phyloP scores from a whole-genome alignment of 2,113 vertebrate species.

The Meles meles region DNA sequence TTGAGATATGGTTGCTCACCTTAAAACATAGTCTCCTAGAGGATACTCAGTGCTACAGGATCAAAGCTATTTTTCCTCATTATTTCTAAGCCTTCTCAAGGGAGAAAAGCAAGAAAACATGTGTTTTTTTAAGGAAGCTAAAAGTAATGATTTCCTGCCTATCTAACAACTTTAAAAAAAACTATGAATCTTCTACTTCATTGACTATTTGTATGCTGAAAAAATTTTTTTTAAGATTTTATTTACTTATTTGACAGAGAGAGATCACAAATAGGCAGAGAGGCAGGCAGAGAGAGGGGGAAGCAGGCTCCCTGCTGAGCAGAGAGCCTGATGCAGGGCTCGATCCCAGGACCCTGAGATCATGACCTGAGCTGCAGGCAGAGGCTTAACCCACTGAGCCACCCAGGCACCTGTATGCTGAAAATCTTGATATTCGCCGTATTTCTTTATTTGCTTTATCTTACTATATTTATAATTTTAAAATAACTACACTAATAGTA shows the following conservation, averaged over 20 bases:
- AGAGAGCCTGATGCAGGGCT: no score
- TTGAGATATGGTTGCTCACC: neutral
- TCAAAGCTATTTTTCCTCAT: neutral
- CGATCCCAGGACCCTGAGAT: no score
- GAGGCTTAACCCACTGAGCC: no score
- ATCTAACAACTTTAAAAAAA: neutral
- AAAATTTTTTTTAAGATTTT: neutral
- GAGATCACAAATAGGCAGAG: no score
- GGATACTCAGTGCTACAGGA: neutral
- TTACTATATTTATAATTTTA: neutral
- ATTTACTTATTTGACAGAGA: no score
- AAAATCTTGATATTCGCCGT: neutral
- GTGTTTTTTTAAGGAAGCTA: neutral
- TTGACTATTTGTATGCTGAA: neutral
- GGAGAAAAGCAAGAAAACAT: neutral
- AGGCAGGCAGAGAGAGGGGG: no score
- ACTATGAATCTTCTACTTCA: neutral
- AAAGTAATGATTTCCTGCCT: neutral
- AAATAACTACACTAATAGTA: neutral
- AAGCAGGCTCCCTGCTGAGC: no score
- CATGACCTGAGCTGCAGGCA: no score
- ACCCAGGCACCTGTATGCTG: neutral
- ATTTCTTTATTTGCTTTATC: neutral
- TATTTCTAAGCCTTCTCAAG: neutral
- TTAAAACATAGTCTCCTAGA: neutral